Conservation (phyloP, 37 sponge, comb jelly and placozoan species). For the Haliclona indistincta region DNA sequence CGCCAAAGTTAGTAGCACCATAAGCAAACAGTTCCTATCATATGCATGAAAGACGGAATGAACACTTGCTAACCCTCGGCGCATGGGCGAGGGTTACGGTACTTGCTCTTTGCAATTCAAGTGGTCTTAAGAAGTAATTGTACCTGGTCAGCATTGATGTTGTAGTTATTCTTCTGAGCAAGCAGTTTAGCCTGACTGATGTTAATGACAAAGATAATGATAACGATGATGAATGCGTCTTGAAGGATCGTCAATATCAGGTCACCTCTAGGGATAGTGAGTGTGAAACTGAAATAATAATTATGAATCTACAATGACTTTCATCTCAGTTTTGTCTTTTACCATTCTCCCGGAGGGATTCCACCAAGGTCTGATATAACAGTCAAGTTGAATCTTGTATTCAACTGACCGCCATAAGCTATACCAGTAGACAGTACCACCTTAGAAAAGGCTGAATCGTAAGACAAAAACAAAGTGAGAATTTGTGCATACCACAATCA, state of each 20-base stretch:
- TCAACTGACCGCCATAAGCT: slow-evolving; percentile 41
- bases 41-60: too few relatives aligned
- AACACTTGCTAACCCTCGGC: too few relatives aligned
- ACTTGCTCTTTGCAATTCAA: too few relatives aligned
- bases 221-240: slow-evolving; percentile 66
- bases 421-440: slow-evolving; percentile 56
- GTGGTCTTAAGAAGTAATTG: too few relatives aligned
- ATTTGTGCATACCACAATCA: slow-evolving; percentile 52
- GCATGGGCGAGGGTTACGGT: too few relatives aligned
- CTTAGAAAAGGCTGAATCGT: slow-evolving; percentile 9
- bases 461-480: background rate
- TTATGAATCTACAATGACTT: too few relatives aligned
- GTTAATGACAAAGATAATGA: slow-evolving; percentile 70
- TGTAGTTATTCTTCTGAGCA: slow-evolving; percentile 75
- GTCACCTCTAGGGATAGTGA: slow-evolving; percentile 11
- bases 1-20: slow-evolving; percentile 69
- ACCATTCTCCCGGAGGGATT: slow-evolving; percentile 35
- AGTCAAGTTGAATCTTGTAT: slow-evolving; percentile 14
- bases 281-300: slow-evolving; percentile 6
- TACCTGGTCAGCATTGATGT: slow-evolving; percentile 71
- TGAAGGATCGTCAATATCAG: slow-evolving; percentile 11
- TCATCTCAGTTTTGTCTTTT: too few relatives aligned
- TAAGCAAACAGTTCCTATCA: slow-evolving; percentile 83
- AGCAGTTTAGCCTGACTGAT: slow-evolving; percentile 70
- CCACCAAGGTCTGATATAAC: slow-evolving; percentile 35